Percentiles rank a stretch among this genome's conserved stretches.
These are phyloP conservation scores for Balearica regulorum DNA, from an alignment of 2,797 vertebrate genomes.

Conservation along the genomic window DNA sequence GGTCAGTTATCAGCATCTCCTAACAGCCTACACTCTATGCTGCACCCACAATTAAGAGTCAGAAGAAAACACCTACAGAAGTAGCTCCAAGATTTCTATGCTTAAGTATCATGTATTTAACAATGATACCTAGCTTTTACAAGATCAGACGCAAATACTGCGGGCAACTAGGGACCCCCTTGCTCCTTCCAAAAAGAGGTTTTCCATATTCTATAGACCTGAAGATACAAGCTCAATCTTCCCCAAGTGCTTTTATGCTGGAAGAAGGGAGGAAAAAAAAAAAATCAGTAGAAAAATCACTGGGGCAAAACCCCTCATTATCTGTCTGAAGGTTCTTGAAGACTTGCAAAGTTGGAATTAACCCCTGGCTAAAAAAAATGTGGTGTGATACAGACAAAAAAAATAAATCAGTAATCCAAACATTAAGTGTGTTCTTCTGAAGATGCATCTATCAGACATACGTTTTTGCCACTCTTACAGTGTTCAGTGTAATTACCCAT, in stretches of 20 bases:
- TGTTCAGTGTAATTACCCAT: not conserved
- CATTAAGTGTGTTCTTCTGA: not conserved
- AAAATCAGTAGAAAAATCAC: not conserved
- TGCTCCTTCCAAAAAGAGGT: not conserved
- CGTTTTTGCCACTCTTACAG: not conserved
- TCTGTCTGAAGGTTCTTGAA: not conserved
- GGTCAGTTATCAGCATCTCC: not conserved
- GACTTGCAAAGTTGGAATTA: not conserved
- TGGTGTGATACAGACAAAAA: not conserved
- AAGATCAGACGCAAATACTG: not conserved
- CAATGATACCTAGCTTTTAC: not conserved
- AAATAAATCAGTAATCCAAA: not conserved
- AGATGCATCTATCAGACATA: accelerated
- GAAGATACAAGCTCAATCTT: not conserved
- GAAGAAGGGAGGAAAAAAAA: not conserved
- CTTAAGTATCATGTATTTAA: not conserved
- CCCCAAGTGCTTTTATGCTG: accelerated
- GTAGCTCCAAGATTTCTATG: not conserved
- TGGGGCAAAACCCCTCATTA: accelerated
- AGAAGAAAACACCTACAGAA: not conserved
- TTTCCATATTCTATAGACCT: not conserved
- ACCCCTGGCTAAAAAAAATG: not conserved
- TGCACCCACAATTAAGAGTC: not conserved
- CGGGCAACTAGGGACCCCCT: not conserved
- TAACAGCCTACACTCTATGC: not conserved